Evolutionary conservation across 2,888 invertebrate genomes (phyloP), one percentile per base, ranked within the genome.

Genomic region (Mactromeris polynyma): DNA sequence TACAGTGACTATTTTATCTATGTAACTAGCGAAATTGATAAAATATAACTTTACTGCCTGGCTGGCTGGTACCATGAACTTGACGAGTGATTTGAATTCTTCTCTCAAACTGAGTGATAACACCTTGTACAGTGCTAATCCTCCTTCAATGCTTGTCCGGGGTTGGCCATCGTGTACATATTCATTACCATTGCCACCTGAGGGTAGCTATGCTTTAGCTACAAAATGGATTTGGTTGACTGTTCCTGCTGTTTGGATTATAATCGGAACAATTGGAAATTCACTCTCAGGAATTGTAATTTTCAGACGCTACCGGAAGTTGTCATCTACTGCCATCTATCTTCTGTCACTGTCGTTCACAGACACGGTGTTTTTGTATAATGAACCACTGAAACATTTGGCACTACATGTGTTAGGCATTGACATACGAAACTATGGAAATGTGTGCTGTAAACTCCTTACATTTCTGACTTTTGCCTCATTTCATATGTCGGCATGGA

Each of bases 311-410:
- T 80, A 58, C 46, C 79, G 81, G 40, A 85, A 81, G 17, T 31
- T 85, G 1, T 73, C 81, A n/a, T 86, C 86, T 33, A 86, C 86
- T 6, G 86, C 80, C 81, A 51, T 86, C 1, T 81, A 81, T 42
- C 81, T 86, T 19, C 36, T 86, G 36, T 19, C 73, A 14, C 33
- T 86, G n/a, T 81, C 86, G 0, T 19, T 86, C n/a, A 86, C 81
- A 46, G 86, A 86, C 51, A 86, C 86, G 7, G 33, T 86, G 46
- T 86, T 86, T 33, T 36, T 86, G 54, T 81, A 64, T 73, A 64
- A 64, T 31, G 31, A 69, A 14, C 81, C 86, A 46, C 42, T 86
- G 14, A 58, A 19, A 9, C 40, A 51, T 36, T 81, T 54, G 31
- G 1, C 80, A 26, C 33, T 21, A 21, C 11, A 31, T 9, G 81